Conservation (phyloP, 1,140 invertebrate species). For the Bombus haemorrhoidalis region DNA sequence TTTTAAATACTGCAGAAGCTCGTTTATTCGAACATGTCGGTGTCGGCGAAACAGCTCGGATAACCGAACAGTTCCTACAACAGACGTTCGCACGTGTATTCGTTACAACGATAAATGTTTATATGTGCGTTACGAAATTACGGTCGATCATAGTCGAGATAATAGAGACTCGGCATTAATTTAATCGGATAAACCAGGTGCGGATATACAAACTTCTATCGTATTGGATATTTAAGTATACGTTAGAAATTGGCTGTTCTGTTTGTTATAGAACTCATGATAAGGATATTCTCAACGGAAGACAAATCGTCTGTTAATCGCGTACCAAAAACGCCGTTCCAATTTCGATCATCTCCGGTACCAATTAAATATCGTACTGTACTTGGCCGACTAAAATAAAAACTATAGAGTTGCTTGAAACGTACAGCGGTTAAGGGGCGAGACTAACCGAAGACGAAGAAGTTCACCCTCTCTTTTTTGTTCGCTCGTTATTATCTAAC, state of each 20-base stretch:
- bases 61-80: no score
- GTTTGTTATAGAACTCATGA: background rate
- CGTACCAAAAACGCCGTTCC: background rate
- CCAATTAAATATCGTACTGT: no score
- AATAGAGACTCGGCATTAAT: no score
- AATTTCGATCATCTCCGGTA: background rate
- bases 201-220: no score
- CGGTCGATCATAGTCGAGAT: no score
- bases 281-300: background rate
- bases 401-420: background rate
- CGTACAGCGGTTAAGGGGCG: background rate
- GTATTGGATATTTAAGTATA: background rate
- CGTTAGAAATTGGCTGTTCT: background rate
- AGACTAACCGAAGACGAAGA: constrained; percentile 15
- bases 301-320: background rate
- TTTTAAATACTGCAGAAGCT: no score
- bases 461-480: background rate
- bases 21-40: no score
- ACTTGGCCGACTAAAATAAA: background rate
- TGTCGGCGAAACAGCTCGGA: no score
- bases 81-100: no score
- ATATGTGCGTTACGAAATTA: no score
- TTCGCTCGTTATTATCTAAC: constrained; percentile 29
- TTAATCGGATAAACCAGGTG: no score
- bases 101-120: no score